Evolutionary conservation across 2,888 invertebrate species (phyloP).

Genomic region (Xestia c-nigrum): DNA sequence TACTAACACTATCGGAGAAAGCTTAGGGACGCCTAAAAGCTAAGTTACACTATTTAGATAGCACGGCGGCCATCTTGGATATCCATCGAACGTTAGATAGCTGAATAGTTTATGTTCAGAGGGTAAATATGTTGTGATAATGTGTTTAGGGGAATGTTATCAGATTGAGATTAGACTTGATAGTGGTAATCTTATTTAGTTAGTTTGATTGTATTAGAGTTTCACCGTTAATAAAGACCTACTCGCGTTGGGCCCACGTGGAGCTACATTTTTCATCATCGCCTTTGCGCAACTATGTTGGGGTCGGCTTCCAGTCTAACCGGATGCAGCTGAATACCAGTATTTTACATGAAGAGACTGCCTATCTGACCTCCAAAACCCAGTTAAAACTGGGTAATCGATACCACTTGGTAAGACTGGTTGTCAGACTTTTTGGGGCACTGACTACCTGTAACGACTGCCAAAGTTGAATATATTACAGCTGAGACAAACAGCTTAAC

Average conservation of each 20-base stretch:
- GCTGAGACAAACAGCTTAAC: no score
- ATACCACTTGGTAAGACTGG: no score
- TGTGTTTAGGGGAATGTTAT: slow-evolving; percentile 36
- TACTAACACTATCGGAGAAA: slow-evolving; percentile 36
- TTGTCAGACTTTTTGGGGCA: no score
- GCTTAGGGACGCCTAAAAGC: slow-evolving; percentile 44
- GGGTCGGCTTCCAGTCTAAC: no score
- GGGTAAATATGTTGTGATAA: slow-evolving; percentile 30
- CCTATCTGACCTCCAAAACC: no score
- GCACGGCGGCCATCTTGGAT: slow-evolving; percentile 8
- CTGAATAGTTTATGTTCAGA: slow-evolving; percentile 21
- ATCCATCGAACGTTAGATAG: slow-evolving; percentile 23
- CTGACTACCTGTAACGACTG: no score
- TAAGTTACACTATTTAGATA: slow-evolving; percentile 49
- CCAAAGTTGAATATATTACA: no score
- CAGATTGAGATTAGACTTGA: slow-evolving; percentile 17
- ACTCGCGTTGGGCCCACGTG: neutral
- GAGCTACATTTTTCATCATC: no score
- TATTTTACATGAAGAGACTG: no score
- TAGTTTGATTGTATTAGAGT: slow-evolving; percentile 1
- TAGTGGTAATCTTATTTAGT: slow-evolving; percentile 12
- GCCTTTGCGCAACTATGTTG: no score
- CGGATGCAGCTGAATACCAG: no score
- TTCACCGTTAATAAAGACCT: neutral
- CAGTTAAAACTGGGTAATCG: no score